These are phyloP conservation scores for Cossypha dichroa DNA, from an alignment of 2,797 vertebrate genomes.

Conservation along the genomic window DNA sequence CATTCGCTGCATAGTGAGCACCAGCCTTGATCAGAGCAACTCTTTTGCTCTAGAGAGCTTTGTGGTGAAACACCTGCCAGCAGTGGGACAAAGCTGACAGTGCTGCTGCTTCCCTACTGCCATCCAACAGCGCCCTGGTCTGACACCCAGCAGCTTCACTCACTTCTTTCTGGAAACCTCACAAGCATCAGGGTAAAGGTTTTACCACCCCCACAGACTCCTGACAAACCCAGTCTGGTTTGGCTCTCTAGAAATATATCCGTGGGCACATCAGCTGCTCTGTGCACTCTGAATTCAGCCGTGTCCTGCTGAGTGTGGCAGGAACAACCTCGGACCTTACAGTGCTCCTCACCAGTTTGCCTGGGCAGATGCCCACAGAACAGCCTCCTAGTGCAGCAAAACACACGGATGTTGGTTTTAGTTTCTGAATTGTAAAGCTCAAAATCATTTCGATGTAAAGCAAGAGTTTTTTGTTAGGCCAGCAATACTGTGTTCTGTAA, in stretches of 20 bases:
- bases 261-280: fast-evolving
- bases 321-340: neutral
- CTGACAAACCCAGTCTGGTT: neutral
- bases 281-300: neutral
- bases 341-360: fast-evolving
- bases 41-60: neutral
- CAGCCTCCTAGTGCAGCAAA: neutral
- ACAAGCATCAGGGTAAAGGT: fast-evolving
- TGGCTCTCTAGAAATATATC: neutral
- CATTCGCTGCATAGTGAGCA: fast-evolving
- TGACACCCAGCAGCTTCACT: neutral
- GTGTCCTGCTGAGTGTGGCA: fast-evolving
- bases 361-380: neutral
- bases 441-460: neutral
- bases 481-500: neutral
- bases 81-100: neutral
- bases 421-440: neutral
- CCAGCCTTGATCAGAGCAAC: neutral
- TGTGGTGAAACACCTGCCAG: fast-evolving
- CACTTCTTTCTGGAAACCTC: neutral
- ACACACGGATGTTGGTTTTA: neutral
- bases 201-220: fast-evolving
- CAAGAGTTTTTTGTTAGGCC: neutral
- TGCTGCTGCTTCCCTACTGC: neutral
- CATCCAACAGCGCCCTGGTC: fast-evolving